phyloP scores from a whole-genome alignment of 2,888 invertebrate species.

The Helobdella robusta region DNA sequence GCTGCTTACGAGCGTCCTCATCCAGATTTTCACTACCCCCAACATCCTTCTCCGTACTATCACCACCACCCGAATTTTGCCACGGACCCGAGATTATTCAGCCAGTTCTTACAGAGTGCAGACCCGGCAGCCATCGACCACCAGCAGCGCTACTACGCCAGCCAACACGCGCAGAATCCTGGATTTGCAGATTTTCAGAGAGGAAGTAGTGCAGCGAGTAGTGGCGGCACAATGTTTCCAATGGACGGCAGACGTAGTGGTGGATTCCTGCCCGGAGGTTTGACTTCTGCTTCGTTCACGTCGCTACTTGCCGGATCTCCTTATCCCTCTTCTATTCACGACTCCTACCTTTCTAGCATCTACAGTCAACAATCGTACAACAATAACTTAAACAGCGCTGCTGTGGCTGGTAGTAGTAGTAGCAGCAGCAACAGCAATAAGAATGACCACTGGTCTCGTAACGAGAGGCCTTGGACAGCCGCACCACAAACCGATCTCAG shows the following conservation, averaged over 20 bases:
- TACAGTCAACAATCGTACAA: not conserved
- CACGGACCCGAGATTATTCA: conserved; percentile 13
- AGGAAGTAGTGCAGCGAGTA: not conserved
- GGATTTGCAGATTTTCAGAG: conserved; percentile 20
- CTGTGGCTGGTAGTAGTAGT: not conserved
- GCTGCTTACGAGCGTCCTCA: conserved; percentile 17
- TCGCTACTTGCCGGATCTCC: conserved; percentile 23
- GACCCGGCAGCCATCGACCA: conserved; percentile 7
- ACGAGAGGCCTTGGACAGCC: conserved; percentile 22
- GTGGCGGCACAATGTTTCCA: not conserved
- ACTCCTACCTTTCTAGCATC: conserved; percentile 20
- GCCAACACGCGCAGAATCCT: conserved; percentile 8
- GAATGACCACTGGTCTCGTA: not conserved
- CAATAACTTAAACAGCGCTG: too few species aligned
- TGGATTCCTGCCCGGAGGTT: not conserved
- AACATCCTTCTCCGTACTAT: conserved; percentile 8
- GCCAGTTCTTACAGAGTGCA: conserved; percentile 15
- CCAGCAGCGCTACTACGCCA: conserved; percentile 17
- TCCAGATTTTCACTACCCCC: not conserved
- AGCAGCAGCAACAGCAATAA: not conserved
- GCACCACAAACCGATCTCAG: not conserved
- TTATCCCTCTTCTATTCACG: conserved; percentile 12
- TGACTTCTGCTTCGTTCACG: conserved; percentile 18
- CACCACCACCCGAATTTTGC: conserved; percentile 14
- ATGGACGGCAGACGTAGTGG: too few species aligned